phyloP scores from a whole-genome alignment of 2,797 vertebrate genomes.

The Falco naumanni region DNA sequence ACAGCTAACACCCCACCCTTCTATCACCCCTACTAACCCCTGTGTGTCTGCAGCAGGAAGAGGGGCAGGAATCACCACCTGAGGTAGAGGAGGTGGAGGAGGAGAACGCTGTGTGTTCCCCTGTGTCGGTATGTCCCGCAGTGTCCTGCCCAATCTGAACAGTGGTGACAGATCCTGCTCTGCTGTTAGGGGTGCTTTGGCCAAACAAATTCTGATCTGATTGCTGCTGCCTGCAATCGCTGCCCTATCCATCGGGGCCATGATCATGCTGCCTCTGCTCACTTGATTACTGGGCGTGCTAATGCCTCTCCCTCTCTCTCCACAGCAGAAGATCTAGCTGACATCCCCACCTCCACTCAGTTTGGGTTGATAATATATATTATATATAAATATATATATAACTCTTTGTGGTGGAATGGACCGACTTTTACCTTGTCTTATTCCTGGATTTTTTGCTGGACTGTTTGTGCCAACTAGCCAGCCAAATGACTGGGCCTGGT shows the following conservation, averaged over 20 bases:
- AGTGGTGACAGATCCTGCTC: constrained; percentile 30
- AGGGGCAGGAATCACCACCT: constrained; percentile 73
- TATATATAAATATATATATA: constrained; percentile 68
- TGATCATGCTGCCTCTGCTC: not conserved
- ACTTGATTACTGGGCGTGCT: not conserved
- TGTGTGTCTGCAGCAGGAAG: constrained; percentile 72
- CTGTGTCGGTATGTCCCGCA: constrained; percentile 70
- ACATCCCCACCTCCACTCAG: constrained; percentile 46
- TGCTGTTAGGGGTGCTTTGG: constrained; percentile 32
- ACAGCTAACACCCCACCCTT: constrained; percentile 4
- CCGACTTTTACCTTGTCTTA: constrained; percentile 71
- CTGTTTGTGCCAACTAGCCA: constrained; percentile 79
- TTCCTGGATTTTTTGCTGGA: constrained; percentile 73
- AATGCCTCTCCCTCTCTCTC: constrained; percentile 13
- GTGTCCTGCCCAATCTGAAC: constrained; percentile 47
- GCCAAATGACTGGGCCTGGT: constrained; percentile 52
- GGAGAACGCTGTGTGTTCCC: constrained; percentile 59
- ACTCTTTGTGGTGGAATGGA: constrained; percentile 79
- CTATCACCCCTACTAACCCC: constrained; percentile 67
- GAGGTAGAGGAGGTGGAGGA: constrained; percentile 74
- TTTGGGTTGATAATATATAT: constrained; percentile 76
- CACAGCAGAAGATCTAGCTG: constrained; percentile 82
- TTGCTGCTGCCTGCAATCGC: not conserved
- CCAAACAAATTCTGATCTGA: not conserved
- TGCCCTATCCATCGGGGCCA: not conserved